Evolutionary conservation across 2,113 vertebrate species (phyloP).

Genomic region (Tragelaphus imberbis): DNA sequence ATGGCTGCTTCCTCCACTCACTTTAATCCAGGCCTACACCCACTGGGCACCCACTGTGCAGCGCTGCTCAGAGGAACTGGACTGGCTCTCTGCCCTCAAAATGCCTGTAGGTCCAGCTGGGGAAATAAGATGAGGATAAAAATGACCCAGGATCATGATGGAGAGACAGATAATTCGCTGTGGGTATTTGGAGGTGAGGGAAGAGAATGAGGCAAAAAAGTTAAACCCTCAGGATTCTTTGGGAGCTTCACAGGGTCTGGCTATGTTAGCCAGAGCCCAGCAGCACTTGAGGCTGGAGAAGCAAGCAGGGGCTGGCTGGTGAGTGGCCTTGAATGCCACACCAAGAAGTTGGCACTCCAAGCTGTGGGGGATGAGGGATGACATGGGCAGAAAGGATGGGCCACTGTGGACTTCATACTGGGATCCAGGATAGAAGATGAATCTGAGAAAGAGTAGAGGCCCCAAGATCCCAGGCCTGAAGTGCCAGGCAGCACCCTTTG

Average conservation of each 20-base stretch:
- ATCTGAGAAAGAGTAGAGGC: not conserved
- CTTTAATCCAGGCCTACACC: not conserved
- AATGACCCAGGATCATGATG: not conserved
- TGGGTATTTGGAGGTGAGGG: not conserved
- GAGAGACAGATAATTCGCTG: not conserved
- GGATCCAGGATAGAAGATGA: not conserved
- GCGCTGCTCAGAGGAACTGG: not conserved
- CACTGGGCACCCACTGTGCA: not conserved
- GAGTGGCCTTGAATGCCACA: not conserved
- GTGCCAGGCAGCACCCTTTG: not conserved
- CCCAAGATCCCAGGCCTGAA: not conserved
- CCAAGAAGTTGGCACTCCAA: not conserved
- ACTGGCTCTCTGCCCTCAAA: not conserved
- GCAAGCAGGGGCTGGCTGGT: not conserved
- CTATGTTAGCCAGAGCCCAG: not conserved
- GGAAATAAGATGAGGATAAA: not conserved
- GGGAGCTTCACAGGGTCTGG: not conserved
- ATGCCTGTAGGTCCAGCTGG: not conserved
- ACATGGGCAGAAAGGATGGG: not conserved
- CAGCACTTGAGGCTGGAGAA: not conserved
- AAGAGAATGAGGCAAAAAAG: not conserved
- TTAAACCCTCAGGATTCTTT: not conserved
- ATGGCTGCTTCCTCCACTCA: not conserved
- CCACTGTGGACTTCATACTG: not conserved
- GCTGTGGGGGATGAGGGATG: not conserved